Evolutionary conservation across 1,140 invertebrate species (phyloP).

Genomic region (Megalopta genalis): DNA sequence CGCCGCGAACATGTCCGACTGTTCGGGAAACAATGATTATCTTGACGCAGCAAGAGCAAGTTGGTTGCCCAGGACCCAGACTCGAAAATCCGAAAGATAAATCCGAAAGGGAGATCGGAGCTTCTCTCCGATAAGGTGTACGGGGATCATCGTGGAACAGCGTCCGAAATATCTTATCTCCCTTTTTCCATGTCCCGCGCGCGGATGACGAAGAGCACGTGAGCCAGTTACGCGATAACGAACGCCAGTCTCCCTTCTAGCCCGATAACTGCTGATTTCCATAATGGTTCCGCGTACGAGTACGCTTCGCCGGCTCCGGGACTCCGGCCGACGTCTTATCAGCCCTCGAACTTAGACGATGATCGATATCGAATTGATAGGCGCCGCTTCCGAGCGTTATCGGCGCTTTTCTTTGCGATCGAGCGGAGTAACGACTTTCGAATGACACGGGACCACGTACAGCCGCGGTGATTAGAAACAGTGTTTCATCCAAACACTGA

Average conservation of each 20-base stretch:
- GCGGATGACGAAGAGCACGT: conserved; percentile 61
- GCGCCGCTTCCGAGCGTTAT: background rate
- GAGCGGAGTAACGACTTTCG: background rate
- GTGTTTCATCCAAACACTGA: background rate
- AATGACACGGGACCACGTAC: background rate
- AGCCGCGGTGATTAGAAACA: background rate
- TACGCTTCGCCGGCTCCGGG: conserved; percentile 36
- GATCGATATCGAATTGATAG: conserved; percentile 36
- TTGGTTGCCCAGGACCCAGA: no score
- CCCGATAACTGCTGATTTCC: conserved; percentile 70
- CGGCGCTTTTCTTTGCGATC: conserved; percentile 11
- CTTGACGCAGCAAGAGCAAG: no score
- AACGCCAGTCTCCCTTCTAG: conserved; percentile 52
- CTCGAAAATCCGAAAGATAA: conserved; percentile 17
- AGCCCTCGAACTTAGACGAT: background rate
- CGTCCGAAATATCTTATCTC: conserved; percentile 61
- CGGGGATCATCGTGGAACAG: conserved; percentile 37
- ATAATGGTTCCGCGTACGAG: conserved; percentile 69
- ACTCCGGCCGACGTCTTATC: conserved; percentile 37
- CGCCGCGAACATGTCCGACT: background rate
- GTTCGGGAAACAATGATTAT: conserved; percentile 2
- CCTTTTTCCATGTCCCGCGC: conserved; percentile 34
- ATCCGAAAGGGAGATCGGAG: conserved; percentile 13
- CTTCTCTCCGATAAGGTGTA: conserved; percentile 50
- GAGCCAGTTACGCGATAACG: conserved; percentile 58